phyloP scores from a whole-genome alignment of 2,888 invertebrate genomes.

The Troides oblongomaculatus region DNA sequence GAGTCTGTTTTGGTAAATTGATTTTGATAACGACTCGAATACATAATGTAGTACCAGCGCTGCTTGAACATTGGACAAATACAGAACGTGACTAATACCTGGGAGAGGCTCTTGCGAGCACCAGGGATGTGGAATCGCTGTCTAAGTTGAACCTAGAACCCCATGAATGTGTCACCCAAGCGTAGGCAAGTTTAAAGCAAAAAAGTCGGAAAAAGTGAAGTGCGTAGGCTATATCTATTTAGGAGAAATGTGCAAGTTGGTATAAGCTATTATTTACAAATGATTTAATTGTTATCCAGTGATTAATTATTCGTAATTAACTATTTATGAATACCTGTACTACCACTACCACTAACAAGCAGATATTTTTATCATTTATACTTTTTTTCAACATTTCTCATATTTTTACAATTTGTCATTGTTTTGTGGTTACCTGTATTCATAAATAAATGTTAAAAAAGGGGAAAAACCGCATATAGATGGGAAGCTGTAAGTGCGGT shows the following conservation, averaged over 20 bases:
- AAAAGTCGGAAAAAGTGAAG: not conserved
- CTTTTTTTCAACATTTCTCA: not conserved
- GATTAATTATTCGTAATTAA: not conserved
- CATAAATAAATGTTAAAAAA: not conserved
- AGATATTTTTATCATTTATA: not conserved
- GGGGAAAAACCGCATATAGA: constrained; percentile 10
- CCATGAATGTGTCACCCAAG: constrained; percentile 35
- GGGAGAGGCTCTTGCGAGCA: constrained; percentile 41
- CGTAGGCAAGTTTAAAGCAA: constrained; percentile 24
- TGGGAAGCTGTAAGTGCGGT: constrained; percentile 8
- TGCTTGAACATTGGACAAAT: constrained; percentile 35
- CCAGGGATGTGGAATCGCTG: constrained; percentile 41
- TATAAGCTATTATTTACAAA: not conserved
- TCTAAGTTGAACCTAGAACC: constrained; percentile 46
- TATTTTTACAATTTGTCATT: not conserved
- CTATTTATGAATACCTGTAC: not conserved
- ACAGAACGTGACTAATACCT: constrained; percentile 39
- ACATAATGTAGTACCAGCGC: constrained; percentile 40
- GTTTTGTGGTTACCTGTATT: not conserved
- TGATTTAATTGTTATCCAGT: not conserved
- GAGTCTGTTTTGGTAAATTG: not conserved
- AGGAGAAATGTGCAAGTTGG: not conserved
- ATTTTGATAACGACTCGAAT: not conserved
- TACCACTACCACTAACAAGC: not conserved
- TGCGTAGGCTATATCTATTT: constrained; percentile 11